phyloP scores from a whole-genome alignment of 35 echinoderm and acorn worm species.

The Ophiothrix spiculata region DNA sequence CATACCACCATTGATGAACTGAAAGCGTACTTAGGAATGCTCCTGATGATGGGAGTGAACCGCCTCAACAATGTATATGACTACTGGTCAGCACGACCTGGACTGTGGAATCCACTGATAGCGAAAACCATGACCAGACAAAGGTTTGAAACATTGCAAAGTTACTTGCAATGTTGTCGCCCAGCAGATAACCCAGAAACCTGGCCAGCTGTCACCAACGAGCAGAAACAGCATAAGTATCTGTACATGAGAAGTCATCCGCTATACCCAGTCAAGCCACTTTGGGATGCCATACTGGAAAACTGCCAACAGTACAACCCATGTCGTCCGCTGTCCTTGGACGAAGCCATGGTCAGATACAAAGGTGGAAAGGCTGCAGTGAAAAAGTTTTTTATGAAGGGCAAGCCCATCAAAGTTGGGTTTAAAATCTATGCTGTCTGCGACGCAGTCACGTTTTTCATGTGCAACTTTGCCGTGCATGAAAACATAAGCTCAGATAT shows the following conservation, averaged over 20 bases:
- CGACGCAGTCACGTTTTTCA: background rate
- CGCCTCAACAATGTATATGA: background rate
- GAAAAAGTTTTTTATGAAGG: slow-evolving; percentile 10
- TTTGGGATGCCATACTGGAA: background rate
- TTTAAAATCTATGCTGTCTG: slow-evolving; percentile 16
- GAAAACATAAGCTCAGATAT: background rate
- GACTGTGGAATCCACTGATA: background rate
- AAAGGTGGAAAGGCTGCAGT: slow-evolving; percentile 1
- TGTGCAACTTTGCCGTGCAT: background rate
- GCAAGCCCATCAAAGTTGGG: slow-evolving; percentile 15
- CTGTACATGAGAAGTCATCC: background rate
- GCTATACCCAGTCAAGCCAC: background rate
- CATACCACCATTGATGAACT: background rate
- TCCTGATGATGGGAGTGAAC: background rate
- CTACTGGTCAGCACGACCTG: slow-evolving; percentile 13
- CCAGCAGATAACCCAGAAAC: background rate
- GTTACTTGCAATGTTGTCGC: background rate
- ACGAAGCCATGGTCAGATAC: slow-evolving; percentile 19
- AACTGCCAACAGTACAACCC: background rate
- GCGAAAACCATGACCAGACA: background rate
- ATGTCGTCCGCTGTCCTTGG: background rate
- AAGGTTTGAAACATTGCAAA: background rate
- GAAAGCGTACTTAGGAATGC: background rate
- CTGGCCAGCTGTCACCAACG: too few relatives aligned
- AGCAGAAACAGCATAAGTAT: background rate